Evolutionary conservation across 2,888 invertebrate genomes (phyloP).

Genomic region (Diarsia mendica): DNA sequence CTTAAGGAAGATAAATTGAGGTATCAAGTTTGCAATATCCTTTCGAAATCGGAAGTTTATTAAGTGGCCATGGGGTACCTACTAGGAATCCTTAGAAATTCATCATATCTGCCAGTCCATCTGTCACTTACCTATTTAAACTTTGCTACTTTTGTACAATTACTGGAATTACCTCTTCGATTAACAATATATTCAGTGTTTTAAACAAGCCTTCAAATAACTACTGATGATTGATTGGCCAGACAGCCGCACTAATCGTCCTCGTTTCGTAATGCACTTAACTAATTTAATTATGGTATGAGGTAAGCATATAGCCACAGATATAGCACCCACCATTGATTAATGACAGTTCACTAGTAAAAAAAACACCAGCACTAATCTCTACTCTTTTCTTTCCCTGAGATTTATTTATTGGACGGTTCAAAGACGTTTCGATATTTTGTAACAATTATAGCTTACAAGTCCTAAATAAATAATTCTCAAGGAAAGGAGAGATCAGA

Average conservation of each 20-base stretch:
- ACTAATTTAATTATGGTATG: slow-evolving; percentile 14
- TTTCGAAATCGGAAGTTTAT: slow-evolving; percentile 18
- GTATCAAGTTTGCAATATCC: slow-evolving; percentile 19
- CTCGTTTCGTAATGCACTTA: slow-evolving; percentile 13
- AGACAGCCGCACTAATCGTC: slow-evolving; percentile 14
- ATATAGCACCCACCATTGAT: neutral
- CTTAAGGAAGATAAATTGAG: neutral
- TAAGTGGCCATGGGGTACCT: neutral
- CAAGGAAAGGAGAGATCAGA: too few species aligned
- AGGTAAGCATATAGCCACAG: neutral
- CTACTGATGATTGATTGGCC: slow-evolving; percentile 22
- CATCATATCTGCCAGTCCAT: slow-evolving; percentile 13
- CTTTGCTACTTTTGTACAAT: slow-evolving; percentile 17
- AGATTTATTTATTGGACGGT: neutral
- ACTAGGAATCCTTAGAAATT: slow-evolving; percentile 36
- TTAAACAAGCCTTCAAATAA: slow-evolving; percentile 16
- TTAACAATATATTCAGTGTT: slow-evolving; percentile 6
- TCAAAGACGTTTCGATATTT: too few species aligned
- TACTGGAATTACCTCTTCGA: neutral
- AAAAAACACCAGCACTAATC: too few species aligned
- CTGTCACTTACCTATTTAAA: slow-evolving; percentile 28
- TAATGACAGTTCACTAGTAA: neutral
- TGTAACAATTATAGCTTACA: too few species aligned
- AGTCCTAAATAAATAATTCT: too few species aligned
- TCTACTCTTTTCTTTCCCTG: neutral